Conservation (phyloP, 2,113 vertebrate genomes). For the Sceloporus undulatus region DNA sequence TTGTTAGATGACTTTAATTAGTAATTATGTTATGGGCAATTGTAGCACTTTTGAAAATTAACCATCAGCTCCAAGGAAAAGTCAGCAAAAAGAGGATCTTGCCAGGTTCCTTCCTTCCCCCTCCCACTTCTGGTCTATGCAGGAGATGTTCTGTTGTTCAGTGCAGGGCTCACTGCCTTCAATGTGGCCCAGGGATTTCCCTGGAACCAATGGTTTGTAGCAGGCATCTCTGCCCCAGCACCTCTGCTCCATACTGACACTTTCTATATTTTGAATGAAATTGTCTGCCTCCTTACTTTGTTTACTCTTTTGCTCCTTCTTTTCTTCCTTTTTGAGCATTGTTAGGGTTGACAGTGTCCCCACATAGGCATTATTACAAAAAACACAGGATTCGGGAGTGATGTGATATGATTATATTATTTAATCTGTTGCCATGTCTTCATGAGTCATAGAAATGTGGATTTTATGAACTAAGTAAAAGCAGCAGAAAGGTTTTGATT, state of each 20-base stretch:
- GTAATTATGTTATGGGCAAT: conserved; percentile 40
- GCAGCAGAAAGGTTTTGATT: neutral
- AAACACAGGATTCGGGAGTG: neutral
- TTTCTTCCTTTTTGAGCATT: conserved; percentile 51
- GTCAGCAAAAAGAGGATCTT: conserved; percentile 19
- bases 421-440: neutral
- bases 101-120: neutral
- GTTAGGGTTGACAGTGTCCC: neutral
- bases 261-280: conserved; percentile 70
- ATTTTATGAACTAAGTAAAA: conserved; percentile 1
- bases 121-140: accelerated
- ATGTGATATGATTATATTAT: neutral
- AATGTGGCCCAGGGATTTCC: conserved; percentile 52
- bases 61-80: conserved; percentile 33
- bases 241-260: conserved; percentile 41
- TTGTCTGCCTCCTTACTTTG: conserved; percentile 27
- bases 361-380: neutral
- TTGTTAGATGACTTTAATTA: conserved; percentile 38
- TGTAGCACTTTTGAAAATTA: conserved; percentile 40
- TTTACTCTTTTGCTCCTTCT: neutral
- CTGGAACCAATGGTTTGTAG: conserved; percentile 40
- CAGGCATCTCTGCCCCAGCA: conserved; percentile 35
- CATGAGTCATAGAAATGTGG: neutral
- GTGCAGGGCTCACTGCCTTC: conserved; percentile 20
- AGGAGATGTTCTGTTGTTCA: neutral